A percentile compares a stretch with the other conserved stretches of the same genome.
Evolutionary conservation across 2,888 invertebrate species (phyloP).

Genomic region (Aleiodes testaceus): DNA sequence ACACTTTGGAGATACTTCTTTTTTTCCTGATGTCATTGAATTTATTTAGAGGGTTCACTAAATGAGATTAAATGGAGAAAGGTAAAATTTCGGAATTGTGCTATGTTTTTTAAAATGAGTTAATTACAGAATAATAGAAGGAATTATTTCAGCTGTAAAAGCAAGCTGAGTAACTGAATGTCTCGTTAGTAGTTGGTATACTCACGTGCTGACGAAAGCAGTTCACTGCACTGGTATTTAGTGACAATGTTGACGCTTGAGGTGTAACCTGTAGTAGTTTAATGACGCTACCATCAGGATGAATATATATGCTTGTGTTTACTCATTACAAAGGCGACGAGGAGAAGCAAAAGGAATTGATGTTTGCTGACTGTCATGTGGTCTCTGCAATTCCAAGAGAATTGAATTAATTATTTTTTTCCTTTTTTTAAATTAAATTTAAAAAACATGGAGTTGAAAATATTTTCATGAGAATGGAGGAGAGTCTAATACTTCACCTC

Average conservation of each 20-base stretch:
- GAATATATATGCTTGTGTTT: neutral
- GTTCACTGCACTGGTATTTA: conserved; percentile 13
- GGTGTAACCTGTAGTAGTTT: conserved; percentile 5
- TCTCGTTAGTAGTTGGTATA: conserved; percentile 7
- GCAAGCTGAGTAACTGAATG: conserved; percentile 1
- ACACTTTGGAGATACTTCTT: conserved; percentile 18
- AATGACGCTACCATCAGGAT: conserved; percentile 18
- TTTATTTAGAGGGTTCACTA: neutral
- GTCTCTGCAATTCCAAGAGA: conserved; percentile 5
- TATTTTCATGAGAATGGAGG: conserved; percentile 15
- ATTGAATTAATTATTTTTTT: too few species aligned
- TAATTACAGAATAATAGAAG: too few species aligned
- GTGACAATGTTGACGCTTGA: conserved; percentile 34
- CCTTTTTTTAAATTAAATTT: too few species aligned
- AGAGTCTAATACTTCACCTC: neutral
- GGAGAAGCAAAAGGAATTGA: neutral
- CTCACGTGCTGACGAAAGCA: conserved; percentile 41
- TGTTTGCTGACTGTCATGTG: conserved; percentile 24
- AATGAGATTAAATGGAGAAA: too few species aligned
- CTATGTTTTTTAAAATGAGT: too few species aligned
- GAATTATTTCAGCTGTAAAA: neutral
- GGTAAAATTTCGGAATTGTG: too few species aligned
- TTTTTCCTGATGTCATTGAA: conserved; percentile 5
- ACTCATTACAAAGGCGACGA: conserved; percentile 14
- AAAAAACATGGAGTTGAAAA: neutral